Conservation (phyloP, 2,888 invertebrate species). For the Polydrusus tereticollis region DNA sequence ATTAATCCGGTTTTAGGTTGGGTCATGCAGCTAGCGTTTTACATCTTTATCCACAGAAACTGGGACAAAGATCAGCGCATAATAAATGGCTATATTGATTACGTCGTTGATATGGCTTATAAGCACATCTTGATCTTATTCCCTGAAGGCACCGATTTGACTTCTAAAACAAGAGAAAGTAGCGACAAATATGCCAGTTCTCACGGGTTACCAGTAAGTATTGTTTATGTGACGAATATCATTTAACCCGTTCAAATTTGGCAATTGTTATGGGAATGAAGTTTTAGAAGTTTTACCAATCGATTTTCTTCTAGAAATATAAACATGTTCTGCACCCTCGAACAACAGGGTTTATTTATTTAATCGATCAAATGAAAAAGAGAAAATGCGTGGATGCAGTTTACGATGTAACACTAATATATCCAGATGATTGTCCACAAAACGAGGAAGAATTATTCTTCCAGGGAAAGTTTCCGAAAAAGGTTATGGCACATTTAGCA, state of each 20-base stretch:
- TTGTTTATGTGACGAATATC: too few species aligned
- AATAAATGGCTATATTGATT: slow-evolving; percentile 78
- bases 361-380: slow-evolving; percentile 71
- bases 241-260: neutral
- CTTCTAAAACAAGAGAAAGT: slow-evolving; percentile 74
- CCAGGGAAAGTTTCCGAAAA: slow-evolving; percentile 78
- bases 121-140: slow-evolving; percentile 83
- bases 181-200: slow-evolving; percentile 81
- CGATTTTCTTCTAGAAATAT: slow-evolving; percentile 69
- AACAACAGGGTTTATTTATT: slow-evolving; percentile 82
- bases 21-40: slow-evolving; percentile 91
- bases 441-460: slow-evolving; percentile 80
- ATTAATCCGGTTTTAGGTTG: slow-evolving; percentile 71
- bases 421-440: slow-evolving; percentile 82
- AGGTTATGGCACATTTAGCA: slow-evolving; percentile 83
- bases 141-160: slow-evolving; percentile 91
- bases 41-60: slow-evolving; percentile 85
- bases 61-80: slow-evolving; percentile 83
- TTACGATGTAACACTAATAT: slow-evolving; percentile 90
- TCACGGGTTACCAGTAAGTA: slow-evolving; percentile 74
- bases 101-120: slow-evolving; percentile 77
- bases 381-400: slow-evolving; percentile 78
- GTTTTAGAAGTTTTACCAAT: too few species aligned
- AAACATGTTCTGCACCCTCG: slow-evolving; percentile 88
- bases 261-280: too few species aligned